phyloP scores from a whole-genome alignment of 2,888 invertebrate genomes.

The Spatulosminthurus flaviceps region DNA sequence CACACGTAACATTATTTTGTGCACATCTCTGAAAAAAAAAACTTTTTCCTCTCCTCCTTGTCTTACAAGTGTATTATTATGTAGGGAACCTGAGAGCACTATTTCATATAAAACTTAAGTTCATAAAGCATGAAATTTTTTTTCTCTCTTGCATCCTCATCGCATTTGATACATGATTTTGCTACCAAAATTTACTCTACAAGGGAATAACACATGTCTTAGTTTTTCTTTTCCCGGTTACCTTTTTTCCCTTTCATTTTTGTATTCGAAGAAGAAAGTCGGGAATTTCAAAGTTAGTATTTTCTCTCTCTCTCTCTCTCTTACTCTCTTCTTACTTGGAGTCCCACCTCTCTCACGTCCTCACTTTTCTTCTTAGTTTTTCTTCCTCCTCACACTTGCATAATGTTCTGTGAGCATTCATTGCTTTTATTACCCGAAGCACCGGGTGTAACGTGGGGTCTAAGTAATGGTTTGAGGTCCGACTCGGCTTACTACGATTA shows the following conservation, averaged over 20 bases:
- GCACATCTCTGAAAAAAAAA: background rate
- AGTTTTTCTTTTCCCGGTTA: background rate
- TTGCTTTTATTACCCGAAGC: background rate
- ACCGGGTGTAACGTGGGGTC: background rate
- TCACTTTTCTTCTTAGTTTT: background rate
- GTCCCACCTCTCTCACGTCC: background rate
- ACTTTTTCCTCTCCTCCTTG: constrained; percentile 11
- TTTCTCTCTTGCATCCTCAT: constrained; percentile 15
- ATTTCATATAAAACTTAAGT: constrained; percentile 28
- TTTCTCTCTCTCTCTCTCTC: constrained; percentile 27
- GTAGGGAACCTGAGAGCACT: background rate
- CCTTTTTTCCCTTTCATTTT: constrained; percentile 28
- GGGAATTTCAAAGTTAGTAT: constrained; percentile 37
- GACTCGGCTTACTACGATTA: background rate
- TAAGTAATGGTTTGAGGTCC: background rate
- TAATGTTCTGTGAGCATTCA: background rate
- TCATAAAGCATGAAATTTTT: constrained; percentile 45
- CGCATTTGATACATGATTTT: constrained; percentile 41
- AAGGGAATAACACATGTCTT: constrained; percentile 31
- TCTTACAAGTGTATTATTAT: background rate
- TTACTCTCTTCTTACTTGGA: background rate
- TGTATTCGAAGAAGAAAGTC: constrained; percentile 36
- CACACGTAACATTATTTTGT: constrained; percentile 26
- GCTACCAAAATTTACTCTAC: constrained; percentile 6
- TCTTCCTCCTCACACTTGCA: background rate